phyloP scores from a whole-genome alignment of 2,113 vertebrate species.

The Hucho hucho region DNA sequence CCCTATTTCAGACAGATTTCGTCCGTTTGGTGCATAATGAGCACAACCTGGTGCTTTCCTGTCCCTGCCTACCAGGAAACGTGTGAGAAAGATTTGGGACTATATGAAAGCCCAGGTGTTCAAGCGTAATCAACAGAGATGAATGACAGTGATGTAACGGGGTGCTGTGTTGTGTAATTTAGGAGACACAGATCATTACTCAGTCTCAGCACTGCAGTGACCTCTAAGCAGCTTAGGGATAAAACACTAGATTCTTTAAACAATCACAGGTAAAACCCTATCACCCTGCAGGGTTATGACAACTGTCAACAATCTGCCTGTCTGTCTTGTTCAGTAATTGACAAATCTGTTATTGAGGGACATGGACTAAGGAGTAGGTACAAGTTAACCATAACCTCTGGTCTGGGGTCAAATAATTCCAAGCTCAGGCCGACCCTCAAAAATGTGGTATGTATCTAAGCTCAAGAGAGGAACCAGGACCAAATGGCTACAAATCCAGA shows the following conservation, averaged over 20 bases:
- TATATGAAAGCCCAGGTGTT: slow-evolving; percentile 2
- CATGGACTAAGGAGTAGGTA: neutral
- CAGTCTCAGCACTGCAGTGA: neutral
- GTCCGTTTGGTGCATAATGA: neutral
- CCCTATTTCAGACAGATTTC: too few species aligned
- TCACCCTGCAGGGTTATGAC: neutral
- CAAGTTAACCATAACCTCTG: too few species aligned
- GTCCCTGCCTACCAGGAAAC: neutral
- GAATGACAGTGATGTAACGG: slow-evolving; percentile 10
- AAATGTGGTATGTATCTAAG: neutral
- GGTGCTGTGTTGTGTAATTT: slow-evolving; percentile 26
- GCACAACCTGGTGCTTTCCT: neutral
- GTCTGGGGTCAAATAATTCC: too few species aligned
- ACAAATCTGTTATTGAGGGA: too few species aligned
- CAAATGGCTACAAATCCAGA: neutral
- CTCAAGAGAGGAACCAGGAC: neutral
- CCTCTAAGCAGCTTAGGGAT: slow-evolving; percentile 50
- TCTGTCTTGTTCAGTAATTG: too few species aligned
- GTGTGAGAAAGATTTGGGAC: neutral
- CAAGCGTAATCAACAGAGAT: slow-evolving; percentile 10
- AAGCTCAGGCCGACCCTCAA: neutral
- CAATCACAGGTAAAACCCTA: slow-evolving; percentile 1
- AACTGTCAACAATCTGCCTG: neutral
- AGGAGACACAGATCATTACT: slow-evolving; percentile 21
- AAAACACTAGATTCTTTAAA: neutral